Evolutionary conservation across 2,113 vertebrate species (phyloP).

Genomic region (Polypterus bichir): DNA sequence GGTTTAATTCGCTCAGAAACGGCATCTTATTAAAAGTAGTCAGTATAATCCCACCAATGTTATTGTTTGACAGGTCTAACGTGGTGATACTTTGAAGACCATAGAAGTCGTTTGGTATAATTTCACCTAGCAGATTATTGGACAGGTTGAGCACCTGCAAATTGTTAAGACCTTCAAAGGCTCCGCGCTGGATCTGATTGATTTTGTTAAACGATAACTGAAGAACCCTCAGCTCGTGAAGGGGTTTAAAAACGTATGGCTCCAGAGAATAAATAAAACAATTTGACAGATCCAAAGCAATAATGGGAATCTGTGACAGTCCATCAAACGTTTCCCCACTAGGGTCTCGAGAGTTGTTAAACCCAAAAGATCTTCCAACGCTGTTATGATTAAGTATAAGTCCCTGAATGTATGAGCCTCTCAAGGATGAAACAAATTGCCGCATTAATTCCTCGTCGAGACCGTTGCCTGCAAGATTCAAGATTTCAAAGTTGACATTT

Average conservation of each 20-base stretch:
- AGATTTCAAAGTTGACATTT: constrained; percentile 37
- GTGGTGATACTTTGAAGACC: constrained; percentile 34
- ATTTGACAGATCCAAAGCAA: constrained; percentile 43
- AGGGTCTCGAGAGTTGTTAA: constrained; percentile 54
- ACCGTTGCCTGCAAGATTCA: constrained; percentile 46
- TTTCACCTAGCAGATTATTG: constrained; percentile 62
- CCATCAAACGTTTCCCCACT: constrained; percentile 56
- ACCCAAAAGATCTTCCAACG: constrained; percentile 57
- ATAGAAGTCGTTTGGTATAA: constrained; percentile 46
- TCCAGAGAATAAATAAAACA: constrained; percentile 54
- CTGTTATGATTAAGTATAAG: constrained; percentile 28
- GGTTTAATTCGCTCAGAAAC: constrained; percentile 40
- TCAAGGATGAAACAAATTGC: constrained; percentile 46
- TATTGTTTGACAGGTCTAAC: constrained; percentile 69
- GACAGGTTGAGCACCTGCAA: constrained; percentile 61
- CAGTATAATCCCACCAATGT: constrained; percentile 52
- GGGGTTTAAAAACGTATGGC: constrained; percentile 38
- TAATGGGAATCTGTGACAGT: constrained; percentile 45
- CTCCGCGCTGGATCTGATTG: constrained; percentile 48
- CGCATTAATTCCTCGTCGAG: constrained; percentile 22
- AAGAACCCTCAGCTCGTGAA: constrained; percentile 39
- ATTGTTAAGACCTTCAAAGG: constrained; percentile 56
- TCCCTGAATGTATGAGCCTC: constrained; percentile 43
- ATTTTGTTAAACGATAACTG: constrained; percentile 59
- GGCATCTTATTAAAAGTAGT: constrained; percentile 46